Base-by-base conservation (phyloP, 35 echinoderm and acorn worm genomes). In the Diadema setosum region DNA sequence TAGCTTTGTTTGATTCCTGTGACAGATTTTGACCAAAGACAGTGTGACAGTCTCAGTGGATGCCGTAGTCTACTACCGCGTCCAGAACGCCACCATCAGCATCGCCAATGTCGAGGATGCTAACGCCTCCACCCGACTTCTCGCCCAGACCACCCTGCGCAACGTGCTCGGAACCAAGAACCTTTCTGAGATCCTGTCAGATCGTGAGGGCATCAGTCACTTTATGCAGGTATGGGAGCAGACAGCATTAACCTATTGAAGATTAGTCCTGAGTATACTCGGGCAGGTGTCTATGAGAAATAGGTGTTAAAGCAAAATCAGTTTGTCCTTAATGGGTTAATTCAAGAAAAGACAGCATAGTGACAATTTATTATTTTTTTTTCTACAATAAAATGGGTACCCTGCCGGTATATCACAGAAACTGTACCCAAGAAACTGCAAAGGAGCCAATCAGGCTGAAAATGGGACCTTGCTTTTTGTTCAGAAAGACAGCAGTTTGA, bases 21-120 rank as follows among this genome's bases (percentile, higher is more conserved):
- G 5, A 18, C 20, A 98, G 96, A 92, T 98, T 64, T 86, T 98
- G 81, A 98, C 96, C 39, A 87, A 91, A 81, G 92, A 94, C 92
- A 98, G 96, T 60, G 96, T 98, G 27, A 98, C 96, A 18, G 92
- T 94, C 21, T 93, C 96, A 20, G 96, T 98, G 67, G 96, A 98
- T 83, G 96, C 91, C 32, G 96, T 98, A 25, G 96, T 98, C 40
- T 98, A 98, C 86, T 98, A 98, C 86, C 67, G 96, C 37, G 96
- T 98, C 17, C 89, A 98, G 64, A 98, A 98, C 55, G 92, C 92
- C 5, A 98, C 92, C 40, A 98, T 94, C 36, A 88, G 88, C n/a
- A 94, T 94, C 58, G 92, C 92, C 43, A 98, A 98, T 63, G 96
- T 98, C 29, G 96, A 98, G 63, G 88, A 98, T 37, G 96, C 96